These are phyloP conservation scores for Drosophila kambysellisi DNA, from an alignment of 2,888 invertebrate genomes.

Conservation along the genomic window DNA sequence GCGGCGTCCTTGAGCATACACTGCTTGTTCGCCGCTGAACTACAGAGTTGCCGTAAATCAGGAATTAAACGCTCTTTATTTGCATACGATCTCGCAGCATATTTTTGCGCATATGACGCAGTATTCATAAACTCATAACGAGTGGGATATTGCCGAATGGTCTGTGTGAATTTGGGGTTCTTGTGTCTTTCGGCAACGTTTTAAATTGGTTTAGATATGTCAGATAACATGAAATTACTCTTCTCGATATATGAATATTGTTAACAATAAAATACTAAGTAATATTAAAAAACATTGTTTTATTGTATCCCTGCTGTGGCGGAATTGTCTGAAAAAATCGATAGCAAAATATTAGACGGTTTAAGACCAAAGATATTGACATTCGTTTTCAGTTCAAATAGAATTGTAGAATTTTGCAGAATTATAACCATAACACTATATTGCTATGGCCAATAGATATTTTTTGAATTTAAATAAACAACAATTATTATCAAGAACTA, in stretches of 20 bases:
- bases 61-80: slow-evolving; percentile 3
- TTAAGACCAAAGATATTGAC: background rate
- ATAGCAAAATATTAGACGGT: background rate
- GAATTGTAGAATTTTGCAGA: background rate
- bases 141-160: slow-evolving; percentile 52
- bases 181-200: slow-evolving; percentile 14
- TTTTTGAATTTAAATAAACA: background rate
- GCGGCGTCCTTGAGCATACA: slow-evolving; percentile 30
- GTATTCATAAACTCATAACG: slow-evolving; percentile 52
- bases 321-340: background rate
- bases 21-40: slow-evolving; percentile 35
- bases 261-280: background rate
- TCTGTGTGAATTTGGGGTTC: slow-evolving; percentile 8
- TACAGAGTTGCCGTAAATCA: slow-evolving; percentile 1
- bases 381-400: background rate
- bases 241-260: background rate
- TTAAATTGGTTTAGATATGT: background rate
- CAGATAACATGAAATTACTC: background rate
- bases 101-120: slow-evolving; percentile 54
- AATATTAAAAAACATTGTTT: background rate
- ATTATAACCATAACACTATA: no score
- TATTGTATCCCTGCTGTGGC: background rate
- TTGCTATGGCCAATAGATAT: no score
- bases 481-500: slow-evolving; percentile 1
- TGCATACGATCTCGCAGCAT: slow-evolving; percentile 19